Evolutionary conservation across 2,113 vertebrate species (phyloP), one percentile per base, ranked within the genome.

Genomic region (Pyrgilauda ruficollis): DNA sequence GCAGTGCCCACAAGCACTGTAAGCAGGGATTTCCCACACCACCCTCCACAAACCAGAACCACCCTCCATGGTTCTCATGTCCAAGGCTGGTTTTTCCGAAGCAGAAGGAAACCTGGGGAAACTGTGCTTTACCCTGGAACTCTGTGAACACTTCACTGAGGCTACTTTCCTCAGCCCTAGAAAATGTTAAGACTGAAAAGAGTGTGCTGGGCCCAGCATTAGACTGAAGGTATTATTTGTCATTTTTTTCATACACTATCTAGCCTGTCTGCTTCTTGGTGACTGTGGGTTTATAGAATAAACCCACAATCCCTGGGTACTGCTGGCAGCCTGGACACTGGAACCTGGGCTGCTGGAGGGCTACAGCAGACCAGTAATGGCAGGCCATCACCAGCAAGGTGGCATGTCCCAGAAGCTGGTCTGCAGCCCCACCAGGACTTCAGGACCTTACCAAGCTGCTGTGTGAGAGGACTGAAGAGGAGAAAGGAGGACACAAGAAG

Each of bases 391-490:
- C 6, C 10, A 5, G 13, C 10, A 41, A 33, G 23, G 21, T 46
- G 13, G 33, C 13, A 11, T 28, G 24, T 74, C 50, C 49, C 55
- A 56, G 26, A 10, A 59, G 16, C 46, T 49, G n/a, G 27, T 66
- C 55, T 52, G 46, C 33, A 49, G 53, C 8, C 7, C 15, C 0
- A 0, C 14, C 31, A 59, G 24, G 17, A 37, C 37, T n/a, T 44
- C 30, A 66, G 55, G 43, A 66, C 30, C 33, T 37, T 58, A 39
- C 23, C 56, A 63, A 70, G 26, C 4, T 0, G 0, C 8, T 3
- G 2, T 4, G 10, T 50, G 28, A 74, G 50, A 74, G 10, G 33
- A 15, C 21, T 75, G 47, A 1, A 2, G 31, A 49, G 28, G 13
- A 46, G n/a, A 46, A 89, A 62, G n/a, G 21, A 86, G 8, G 30